A percentile compares a stretch with the other conserved stretches of the same genome.
These are phyloP conservation scores for Leptura quadrifasciata DNA, from an alignment of 2,888 invertebrate genomes.

Conservation along the genomic window DNA sequence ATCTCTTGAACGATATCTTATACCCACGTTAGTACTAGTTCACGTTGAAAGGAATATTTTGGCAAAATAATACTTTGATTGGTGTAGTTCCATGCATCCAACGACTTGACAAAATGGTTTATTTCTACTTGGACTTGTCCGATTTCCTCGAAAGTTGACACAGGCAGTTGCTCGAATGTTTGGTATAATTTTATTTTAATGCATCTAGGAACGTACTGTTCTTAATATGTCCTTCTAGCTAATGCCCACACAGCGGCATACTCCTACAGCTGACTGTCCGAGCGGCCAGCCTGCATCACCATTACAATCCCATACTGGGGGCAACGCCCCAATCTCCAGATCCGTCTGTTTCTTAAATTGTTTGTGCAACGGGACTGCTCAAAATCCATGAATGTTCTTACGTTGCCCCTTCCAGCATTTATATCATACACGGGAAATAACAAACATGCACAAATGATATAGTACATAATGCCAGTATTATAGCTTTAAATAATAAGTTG, in stretches of 20 bases:
- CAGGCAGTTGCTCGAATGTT: constrained; percentile 76
- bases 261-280: constrained; percentile 76
- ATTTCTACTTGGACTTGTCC: constrained; percentile 75
- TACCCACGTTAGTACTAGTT: constrained; percentile 76
- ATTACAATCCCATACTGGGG: constrained; percentile 74
- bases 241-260: constrained; percentile 75
- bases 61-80: constrained; percentile 77
- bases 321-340: constrained; percentile 69
- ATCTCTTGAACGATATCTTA: constrained; percentile 77
- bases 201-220: constrained; percentile 74
- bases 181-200: constrained; percentile 76
- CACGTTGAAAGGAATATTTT: constrained; percentile 75
- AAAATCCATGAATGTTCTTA: constrained; percentile 75
- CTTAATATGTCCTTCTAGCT: constrained; percentile 73
- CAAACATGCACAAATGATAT: constrained; percentile 78
- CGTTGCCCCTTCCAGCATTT: constrained; percentile 70
- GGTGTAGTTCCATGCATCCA: constrained; percentile 76
- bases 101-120: constrained; percentile 74
- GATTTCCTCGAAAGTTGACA: constrained; percentile 77
- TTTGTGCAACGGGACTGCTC: constrained; percentile 76
- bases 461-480: constrained; percentile 77
- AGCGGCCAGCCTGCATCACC: constrained; percentile 69
- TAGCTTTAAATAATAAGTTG: constrained; percentile 78
- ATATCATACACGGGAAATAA: constrained; percentile 77
- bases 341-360: constrained; percentile 72